Evolutionary conservation across 2,888 invertebrate species (phyloP), one percentile per base, ranked within the genome.

Genomic region (Pheosia gnoma): DNA sequence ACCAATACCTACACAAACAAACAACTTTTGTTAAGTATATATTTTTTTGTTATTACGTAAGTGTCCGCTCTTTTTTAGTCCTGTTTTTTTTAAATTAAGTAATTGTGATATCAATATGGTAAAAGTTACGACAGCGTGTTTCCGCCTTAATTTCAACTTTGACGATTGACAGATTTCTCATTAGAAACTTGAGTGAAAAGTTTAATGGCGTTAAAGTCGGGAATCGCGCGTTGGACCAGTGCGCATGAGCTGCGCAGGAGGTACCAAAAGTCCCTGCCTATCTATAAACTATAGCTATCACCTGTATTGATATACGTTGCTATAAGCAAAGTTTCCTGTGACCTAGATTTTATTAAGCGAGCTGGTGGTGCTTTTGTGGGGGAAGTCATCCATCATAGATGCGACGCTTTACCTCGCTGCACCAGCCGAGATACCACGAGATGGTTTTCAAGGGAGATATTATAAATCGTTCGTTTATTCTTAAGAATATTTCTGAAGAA

Each of bases 211-310:
- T 61, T 80, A 84, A 79, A 78, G 79, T 67, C 72, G 74, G 80
- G 61, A 75, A 78, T 87, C 60, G 81, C 78, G 72, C 72, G 77
- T 65, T 65, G 9, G 4, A 56, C 51, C 67, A 81, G 67, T 88
- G 90, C 90, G 90, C 90, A 90, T 89, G 91, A 84, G 77, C 86
- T 89, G 90, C 89, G 90, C 90, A 87, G 78, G 89, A 88, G 88
- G 82, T 78, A 88, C 83, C 82, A 70, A 67, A 68, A 65, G 65
- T 62, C 70, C 68, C 66, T 68, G 72, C 58, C 66, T 74, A 76
- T 68, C n/a, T 75, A 77, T 70, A 74, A 71, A 70, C 68, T 77
- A 71, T 76, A 25, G 25, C 25, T 25, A 75, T 72, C 70, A 70
- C 70, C 75, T 68, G 68, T 78, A 74, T 72, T 70, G 72, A 71